phyloP scores from a whole-genome alignment of 2,888 invertebrate species.

The Drosophila subsilvestris region DNA sequence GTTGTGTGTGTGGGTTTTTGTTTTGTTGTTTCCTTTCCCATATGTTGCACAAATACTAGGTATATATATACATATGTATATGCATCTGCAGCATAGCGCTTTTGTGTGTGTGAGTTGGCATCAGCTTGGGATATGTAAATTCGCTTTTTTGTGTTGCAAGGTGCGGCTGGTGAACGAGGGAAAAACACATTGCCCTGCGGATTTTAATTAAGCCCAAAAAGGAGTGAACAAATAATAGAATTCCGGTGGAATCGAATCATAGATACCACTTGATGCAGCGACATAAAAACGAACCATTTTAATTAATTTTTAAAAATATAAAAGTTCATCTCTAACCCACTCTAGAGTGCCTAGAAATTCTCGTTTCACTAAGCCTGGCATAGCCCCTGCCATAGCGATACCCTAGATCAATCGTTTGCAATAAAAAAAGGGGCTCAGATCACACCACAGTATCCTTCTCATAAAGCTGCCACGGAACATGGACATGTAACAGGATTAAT shows the following conservation, averaged over 20 bases:
- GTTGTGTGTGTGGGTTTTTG: constrained; percentile 37
- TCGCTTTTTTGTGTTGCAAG: constrained; percentile 65
- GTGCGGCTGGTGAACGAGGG: constrained; percentile 48
- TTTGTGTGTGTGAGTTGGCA: constrained; percentile 34
- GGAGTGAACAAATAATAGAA: constrained; percentile 43
- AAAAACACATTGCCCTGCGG: constrained; percentile 71
- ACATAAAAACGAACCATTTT: background rate
- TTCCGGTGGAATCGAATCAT: fast-evolving
- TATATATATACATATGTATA: constrained; percentile 3
- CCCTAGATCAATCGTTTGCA: constrained; percentile 9
- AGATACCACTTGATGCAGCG: constrained; percentile 10
- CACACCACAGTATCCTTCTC: constrained; percentile 25
- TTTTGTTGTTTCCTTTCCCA: constrained; percentile 30
- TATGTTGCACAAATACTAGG: constrained; percentile 22
- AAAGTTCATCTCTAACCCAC: background rate
- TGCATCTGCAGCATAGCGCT: constrained; percentile 23
- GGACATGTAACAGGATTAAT: constrained; percentile 74
- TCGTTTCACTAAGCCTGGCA: background rate
- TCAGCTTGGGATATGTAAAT: constrained; percentile 75
- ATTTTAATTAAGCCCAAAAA: constrained; percentile 78
- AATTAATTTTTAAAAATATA: background rate
- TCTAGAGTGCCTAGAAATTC: background rate
- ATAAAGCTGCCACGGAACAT: constrained; percentile 42
- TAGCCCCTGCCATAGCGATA: background rate
- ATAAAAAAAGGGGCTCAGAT: constrained; percentile 22